Conservation (phyloP, 2,113 vertebrate genomes). For the Narcine bancroftii region DNA sequence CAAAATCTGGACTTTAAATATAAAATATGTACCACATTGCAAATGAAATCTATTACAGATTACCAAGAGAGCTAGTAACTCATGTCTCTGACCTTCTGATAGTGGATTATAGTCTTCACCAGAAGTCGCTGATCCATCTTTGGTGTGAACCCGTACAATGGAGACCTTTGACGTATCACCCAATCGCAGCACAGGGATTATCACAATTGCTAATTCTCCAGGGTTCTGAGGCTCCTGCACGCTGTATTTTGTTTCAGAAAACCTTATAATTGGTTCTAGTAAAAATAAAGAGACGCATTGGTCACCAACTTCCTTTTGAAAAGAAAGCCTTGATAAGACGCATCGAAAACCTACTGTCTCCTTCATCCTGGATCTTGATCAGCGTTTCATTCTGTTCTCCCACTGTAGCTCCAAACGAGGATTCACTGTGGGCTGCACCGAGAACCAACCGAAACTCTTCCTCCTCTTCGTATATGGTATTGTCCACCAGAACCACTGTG, state of each 20-base stretch:
- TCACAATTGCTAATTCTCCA: slow-evolving; percentile 56
- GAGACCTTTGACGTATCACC: slow-evolving; percentile 72
- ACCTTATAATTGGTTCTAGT: slow-evolving; percentile 67
- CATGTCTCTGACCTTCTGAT: slow-evolving; percentile 59
- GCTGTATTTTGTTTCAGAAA: slow-evolving; percentile 72
- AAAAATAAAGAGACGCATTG: background rate
- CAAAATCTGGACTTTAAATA: background rate
- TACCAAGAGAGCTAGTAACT: background rate
- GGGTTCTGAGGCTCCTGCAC: slow-evolving; percentile 64
- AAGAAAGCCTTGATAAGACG: background rate
- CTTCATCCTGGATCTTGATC: slow-evolving; percentile 65
- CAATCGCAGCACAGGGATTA: slow-evolving; percentile 60
- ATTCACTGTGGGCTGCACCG: slow-evolving; percentile 63
- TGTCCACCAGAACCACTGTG: slow-evolving; percentile 61
- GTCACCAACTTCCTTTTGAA: background rate
- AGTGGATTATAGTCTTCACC: slow-evolving; percentile 75
- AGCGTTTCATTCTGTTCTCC: slow-evolving; percentile 66
- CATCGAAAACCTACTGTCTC: slow-evolving; percentile 62
- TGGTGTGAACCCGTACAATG: slow-evolving; percentile 70
- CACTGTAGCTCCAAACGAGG: slow-evolving; percentile 57
- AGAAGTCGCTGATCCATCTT: slow-evolving; percentile 74
- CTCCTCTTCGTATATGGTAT: slow-evolving; percentile 66
- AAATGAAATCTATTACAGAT: background rate
- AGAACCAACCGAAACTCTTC: slow-evolving; percentile 69
- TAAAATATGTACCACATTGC: background rate